Conservation (phyloP, 2,888 invertebrate species). For the Erebia ligea region DNA sequence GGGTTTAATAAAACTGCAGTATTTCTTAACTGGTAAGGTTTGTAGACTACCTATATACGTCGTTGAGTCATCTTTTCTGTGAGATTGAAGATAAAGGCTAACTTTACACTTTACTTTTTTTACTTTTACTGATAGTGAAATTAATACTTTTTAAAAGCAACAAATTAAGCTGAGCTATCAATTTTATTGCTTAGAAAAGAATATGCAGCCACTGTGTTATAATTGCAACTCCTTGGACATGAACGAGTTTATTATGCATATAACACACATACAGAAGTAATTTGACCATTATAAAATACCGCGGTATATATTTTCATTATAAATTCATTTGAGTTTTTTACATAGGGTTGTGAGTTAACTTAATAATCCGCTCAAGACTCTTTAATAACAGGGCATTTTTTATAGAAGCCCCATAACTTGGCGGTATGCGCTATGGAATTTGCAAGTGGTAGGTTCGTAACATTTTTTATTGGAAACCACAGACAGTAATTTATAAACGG, state of each 20-base stretch:
- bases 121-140: no score
- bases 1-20: no score
- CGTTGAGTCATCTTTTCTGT: no score
- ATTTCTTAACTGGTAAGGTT: no score
- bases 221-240: not conserved
- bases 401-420: slow-evolving; percentile 18
- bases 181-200: not conserved
- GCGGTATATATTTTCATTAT: slow-evolving; percentile 13
- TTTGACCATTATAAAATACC: slow-evolving; percentile 30
- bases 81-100: no score
- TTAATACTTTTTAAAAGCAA: no score
- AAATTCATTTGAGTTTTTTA: slow-evolving; percentile 24
- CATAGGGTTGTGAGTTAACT: slow-evolving; percentile 20
- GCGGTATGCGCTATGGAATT: slow-evolving; percentile 20
- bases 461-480: not conserved
- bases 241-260: not conserved
- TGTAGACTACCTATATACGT: no score
- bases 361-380: slow-evolving; percentile 11
- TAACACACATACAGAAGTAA: slow-evolving; percentile 1
- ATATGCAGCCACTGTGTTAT: not conserved
- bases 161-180: no score
- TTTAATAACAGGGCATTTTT: slow-evolving; percentile 13
- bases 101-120: no score
- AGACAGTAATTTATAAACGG: not conserved
- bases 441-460: not conserved